Evolutionary conservation across 2,797 vertebrate species (phyloP).

Genomic region (Benthosema pterotum): DNA sequence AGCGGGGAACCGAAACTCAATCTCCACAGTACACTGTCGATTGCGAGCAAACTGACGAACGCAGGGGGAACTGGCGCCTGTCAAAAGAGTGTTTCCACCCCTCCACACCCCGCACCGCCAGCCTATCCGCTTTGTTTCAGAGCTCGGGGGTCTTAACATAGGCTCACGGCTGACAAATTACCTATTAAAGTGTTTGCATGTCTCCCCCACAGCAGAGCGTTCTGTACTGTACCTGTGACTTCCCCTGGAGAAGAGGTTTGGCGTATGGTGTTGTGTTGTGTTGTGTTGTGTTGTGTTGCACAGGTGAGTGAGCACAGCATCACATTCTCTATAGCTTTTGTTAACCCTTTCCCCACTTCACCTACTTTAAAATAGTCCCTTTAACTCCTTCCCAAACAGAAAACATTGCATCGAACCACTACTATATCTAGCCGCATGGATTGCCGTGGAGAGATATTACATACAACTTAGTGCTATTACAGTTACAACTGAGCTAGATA

Average conservation of each 20-base stretch:
- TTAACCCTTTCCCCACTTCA: too few relatives aligned
- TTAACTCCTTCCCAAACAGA: too few relatives aligned
- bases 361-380: too few relatives aligned
- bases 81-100: conserved; percentile 25
- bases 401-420: too few relatives aligned
- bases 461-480: too few relatives aligned
- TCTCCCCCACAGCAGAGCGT: conserved; percentile 46
- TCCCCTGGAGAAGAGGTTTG: conserved; percentile 26
- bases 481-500: too few relatives aligned
- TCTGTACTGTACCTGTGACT: too few relatives aligned
- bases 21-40: conserved; percentile 22
- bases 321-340: too few relatives aligned
- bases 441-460: too few relatives aligned
- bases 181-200: conserved; percentile 62
- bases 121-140: conserved; percentile 8
- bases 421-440: too few relatives aligned
- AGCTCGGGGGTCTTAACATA: conserved; percentile 13
- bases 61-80: conserved; percentile 27
- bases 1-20: conserved; percentile 4
- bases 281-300: conserved; percentile 2
- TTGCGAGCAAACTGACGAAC: conserved; percentile 15
- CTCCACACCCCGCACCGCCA: background rate
- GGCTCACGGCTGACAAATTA: conserved; percentile 52
- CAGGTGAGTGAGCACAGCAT: conserved; percentile 2
- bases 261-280: conserved; percentile 1